Base-by-base conservation (phyloP, 1,140 invertebrate species). In the Littorina saxatilis region DNA sequence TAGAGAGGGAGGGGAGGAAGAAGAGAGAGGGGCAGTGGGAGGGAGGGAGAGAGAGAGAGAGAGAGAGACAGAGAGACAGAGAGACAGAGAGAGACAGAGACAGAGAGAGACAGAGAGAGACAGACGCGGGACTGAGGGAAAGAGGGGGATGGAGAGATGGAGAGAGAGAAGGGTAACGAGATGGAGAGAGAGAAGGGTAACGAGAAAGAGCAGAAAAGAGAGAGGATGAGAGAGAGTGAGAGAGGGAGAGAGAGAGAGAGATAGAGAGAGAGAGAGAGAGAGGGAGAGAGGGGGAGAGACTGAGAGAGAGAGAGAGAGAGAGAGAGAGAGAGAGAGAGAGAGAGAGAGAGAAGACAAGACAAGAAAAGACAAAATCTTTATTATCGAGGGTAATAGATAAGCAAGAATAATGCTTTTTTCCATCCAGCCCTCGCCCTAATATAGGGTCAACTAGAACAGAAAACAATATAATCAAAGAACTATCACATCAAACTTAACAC, bases 51-150 rank as follows among this genome's bases (percentile, higher is more conserved):
- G 37, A 74, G 72, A 2, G 72, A 40, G 37, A 40, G 37, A 74
- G 37, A 72, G 35, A 74, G 37, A 40, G 72, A 74, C 11, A 74
- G 37, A 43, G 39, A 50, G n/a, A 74, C 4, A 39, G 17, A 74
- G 40, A 35, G 35, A 27, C 7, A 72, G 5, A 9, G 5, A 72
- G 17, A 29, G 3, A 5, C 13, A 32, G 29, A 27, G 68, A 20
- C 3, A 37, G 5, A 37, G 0, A 40, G 40, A 47, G 5, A 23
- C n/a, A 47, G 20, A 5, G 9, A 32, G 5, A 29, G 27, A 52
- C 15, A 27, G 2, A 68, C 7, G 13, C 9, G 13, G 13, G 32
- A 72, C 27, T 23, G 5, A 72, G 17, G 68, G 3, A 5, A 72
- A 32, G 29, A 27, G 68, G 15, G 7, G 23, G 5, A 37, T 0